phyloP scores from a whole-genome alignment of 2,888 invertebrate genomes.

The Peribatodes rhomboidaria region DNA sequence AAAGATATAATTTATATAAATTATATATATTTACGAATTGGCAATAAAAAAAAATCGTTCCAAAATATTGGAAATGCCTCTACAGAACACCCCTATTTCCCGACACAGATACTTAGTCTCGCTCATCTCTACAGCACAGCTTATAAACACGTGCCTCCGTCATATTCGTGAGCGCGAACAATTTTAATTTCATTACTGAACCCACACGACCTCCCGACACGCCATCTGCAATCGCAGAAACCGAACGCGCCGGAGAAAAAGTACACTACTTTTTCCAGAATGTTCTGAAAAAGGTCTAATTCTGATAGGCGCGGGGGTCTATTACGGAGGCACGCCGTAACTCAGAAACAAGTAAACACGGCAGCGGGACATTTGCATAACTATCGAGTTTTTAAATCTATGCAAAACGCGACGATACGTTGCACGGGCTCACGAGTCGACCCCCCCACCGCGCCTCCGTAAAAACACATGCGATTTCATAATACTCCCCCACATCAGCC shows the following conservation, averaged over 20 bases:
- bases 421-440: conserved; percentile 76
- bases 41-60: too few species aligned
- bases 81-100: too few species aligned
- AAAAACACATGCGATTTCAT: conserved; percentile 80
- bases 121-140: background rate
- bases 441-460: conserved; percentile 63
- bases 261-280: conserved; percentile 29
- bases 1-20: too few species aligned
- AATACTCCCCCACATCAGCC: conserved; percentile 62
- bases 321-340: conserved; percentile 80
- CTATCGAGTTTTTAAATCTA: conserved; percentile 86
- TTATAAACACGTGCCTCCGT: conserved; percentile 8
- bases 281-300: conserved; percentile 71
- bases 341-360: conserved; percentile 84
- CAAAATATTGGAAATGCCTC: too few species aligned
- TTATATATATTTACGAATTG: too few species aligned
- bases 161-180: conserved; percentile 55
- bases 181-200: conserved; percentile 48
- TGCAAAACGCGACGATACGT: conserved; percentile 85
- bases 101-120: too few species aligned
- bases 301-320: conserved; percentile 76
- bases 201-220: conserved; percentile 64
- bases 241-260: conserved; percentile 52
- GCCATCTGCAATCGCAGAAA: conserved; percentile 68
- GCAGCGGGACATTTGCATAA: conserved; percentile 81